Evolutionary conservation across 1,140 invertebrate species (phyloP), one percentile per base, ranked within the genome.

Genomic region (Oppia nitens): DNA sequence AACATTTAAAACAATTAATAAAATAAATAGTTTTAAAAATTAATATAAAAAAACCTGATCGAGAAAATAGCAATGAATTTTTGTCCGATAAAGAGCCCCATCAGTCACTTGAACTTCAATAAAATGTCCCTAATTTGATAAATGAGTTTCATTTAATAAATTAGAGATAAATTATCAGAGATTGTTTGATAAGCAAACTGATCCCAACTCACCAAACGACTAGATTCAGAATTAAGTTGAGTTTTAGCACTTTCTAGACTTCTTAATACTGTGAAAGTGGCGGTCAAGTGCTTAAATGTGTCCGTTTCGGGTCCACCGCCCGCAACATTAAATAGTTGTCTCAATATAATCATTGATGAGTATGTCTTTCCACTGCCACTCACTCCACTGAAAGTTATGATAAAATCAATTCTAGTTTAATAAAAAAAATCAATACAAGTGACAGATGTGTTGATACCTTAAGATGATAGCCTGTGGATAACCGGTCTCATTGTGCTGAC

Each of bases 91-190:
- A 26, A 95, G 74, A 12, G 88, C 88, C 56, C 89, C 87, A 71
- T 93, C 88, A n/a, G 89, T 93, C 52, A 94, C 87, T 74, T 94
- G 88, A 52, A 93, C 87, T 74, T 95, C 89, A 65, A 95, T 91
- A 70, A 94, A 95, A 71, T 94, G 87, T 29, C 90, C 88, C 87
- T 91, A 65, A 53, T 73, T 72, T 21, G 47, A 55, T 60, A 50
- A 6, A 50, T 56, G 9, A 56, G 47, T 40, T 3, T 40, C 14
- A 17, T 40, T 6, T 20, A 48, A 17, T 20, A n/a, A 21, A 25
- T 32, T 29, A 55, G 11, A 27, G 6, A 40, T 57, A 4, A 3
- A 57, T 50, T 50, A 20, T 20, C n/a, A 4, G 24, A 50, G 24
- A 20, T 50, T 20, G 24, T 12, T 50, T 50, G 6, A 9, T 20